Evolutionary conservation across 2,888 invertebrate species (phyloP), one percentile per base, ranked within the genome.

Genomic region (Apamea epomidion): DNA sequence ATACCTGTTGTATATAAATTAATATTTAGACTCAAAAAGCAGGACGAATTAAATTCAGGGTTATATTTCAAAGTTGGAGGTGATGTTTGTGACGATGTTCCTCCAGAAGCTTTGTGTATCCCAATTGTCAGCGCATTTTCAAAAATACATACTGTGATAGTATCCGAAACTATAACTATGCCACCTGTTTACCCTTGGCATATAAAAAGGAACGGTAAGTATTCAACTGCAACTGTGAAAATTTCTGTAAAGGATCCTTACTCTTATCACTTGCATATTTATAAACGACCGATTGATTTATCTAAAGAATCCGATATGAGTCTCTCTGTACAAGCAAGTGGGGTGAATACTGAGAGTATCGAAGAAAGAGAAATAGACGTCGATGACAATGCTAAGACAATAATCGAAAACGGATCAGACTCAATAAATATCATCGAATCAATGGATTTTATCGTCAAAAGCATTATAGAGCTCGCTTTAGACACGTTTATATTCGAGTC

Each of bases 181-280:
- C 91, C 93, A 25, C 91, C 96, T 7, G 89, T 91, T 65, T 96
- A 95, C 88, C 80, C 91, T 29, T 97, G 96, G 96, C 94, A 95
- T 65, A 84, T 96, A 54, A 93, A 92, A 84, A 82, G 80, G 37
- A 89, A 91, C 45, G 80, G 70, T 74, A 91, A 90, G 18, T 93
- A 92, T 90, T 94, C 95, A 62, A 90, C 86, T 78, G 92, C 92
- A 67, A 71, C 78, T 48, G 68, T 95, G 32, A 90, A 90, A 64
- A 86, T 96, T 80, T 79, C 87, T 60, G 88, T 92, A 58, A 84
- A 90, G 37, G 93, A 93, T 87, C 81, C 92, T n/a, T 89, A 86
- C 79, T 80, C 79, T 18, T 96, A 95, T 88, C 82, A 93, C 80
- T 74, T 96, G 69, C 92, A 92, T 84, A 91, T 96, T 77, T 83